A percentile compares a stretch with the other conserved stretches of the same genome.
These are phyloP conservation scores for Acanthopleura granulata DNA, from an alignment of 2,888 invertebrate species.

Conservation along the genomic window DNA sequence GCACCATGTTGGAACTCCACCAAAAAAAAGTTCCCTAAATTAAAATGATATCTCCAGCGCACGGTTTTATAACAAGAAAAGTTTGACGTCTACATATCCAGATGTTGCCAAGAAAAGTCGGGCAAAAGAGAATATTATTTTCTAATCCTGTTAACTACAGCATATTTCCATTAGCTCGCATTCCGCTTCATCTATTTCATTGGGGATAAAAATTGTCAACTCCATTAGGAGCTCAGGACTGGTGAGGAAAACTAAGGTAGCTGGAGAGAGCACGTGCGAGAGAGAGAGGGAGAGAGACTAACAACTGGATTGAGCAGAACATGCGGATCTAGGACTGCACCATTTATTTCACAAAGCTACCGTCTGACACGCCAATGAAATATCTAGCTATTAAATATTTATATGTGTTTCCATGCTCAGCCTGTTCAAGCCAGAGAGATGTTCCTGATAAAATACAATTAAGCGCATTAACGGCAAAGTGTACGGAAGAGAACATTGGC, in stretches of 20 bases:
- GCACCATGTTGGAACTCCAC: too few relatives aligned
- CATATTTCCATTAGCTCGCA: conserved; percentile 12
- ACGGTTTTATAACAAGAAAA: too few relatives aligned
- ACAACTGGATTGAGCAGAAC: too few relatives aligned
- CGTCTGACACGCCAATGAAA: neutral
- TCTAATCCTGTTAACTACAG: conserved; percentile 13
- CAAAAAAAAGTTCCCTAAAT: too few relatives aligned
- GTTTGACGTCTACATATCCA: neutral
- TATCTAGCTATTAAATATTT: conserved; percentile 3
- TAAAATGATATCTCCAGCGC: too few relatives aligned
- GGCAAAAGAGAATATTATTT: conserved; percentile 2
- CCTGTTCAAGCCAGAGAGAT: neutral
- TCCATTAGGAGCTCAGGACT: conserved; percentile 10
- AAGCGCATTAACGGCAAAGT: neutral
- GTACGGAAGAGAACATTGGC: neutral
- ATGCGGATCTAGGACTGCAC: too few relatives aligned
- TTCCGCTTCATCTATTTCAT: conserved; percentile 15
- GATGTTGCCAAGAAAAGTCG: conserved; percentile 7
- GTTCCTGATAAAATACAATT: conserved; percentile 4
- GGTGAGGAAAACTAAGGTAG: too few relatives aligned
- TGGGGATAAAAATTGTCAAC: neutral
- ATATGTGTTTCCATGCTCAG: neutral
- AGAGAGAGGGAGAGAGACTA: too few relatives aligned
- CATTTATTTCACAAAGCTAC: too few relatives aligned
- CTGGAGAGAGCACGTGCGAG: too few relatives aligned